These are phyloP conservation scores for Athalia circularis DNA, from an alignment of 2,888 invertebrate genomes.

Conservation along the genomic window DNA sequence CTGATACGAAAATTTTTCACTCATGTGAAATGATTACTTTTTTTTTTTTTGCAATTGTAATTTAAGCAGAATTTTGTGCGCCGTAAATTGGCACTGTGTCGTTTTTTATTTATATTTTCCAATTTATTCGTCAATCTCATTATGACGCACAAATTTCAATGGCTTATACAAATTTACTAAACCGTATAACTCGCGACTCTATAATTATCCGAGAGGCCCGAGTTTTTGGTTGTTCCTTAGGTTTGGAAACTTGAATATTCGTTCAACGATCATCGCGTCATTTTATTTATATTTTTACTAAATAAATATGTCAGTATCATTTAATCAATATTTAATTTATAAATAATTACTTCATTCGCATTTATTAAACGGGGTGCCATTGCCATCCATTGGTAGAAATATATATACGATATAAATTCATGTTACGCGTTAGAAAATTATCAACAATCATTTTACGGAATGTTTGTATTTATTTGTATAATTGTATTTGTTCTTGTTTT, in stretches of 20 bases:
- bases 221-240: background rate
- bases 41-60: background rate
- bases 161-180: background rate
- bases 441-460: slow-evolving; percentile 37
- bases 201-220: background rate
- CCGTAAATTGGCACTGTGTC: background rate
- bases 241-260: background rate
- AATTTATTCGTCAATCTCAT: background rate
- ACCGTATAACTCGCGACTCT: background rate
- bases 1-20: no score
- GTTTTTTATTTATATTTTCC: background rate
- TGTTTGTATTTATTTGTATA: slow-evolving; percentile 44
- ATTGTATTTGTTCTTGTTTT: background rate
- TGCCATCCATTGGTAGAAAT: slow-evolving; percentile 24
- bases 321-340: slow-evolving; percentile 1
- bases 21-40: no score
- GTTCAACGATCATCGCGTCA: background rate
- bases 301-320: background rate
- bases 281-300: slow-evolving; percentile 1
- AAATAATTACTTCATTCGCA: slow-evolving; percentile 14
- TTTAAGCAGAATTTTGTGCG: background rate
- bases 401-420: background rate
- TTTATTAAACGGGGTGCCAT: slow-evolving; percentile 31
- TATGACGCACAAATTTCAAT: background rate
- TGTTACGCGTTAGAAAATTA: slow-evolving; percentile 14